Evolutionary conservation across 37 sponge, comb jelly and placozoan species (phyloP).

Genomic region (Lycopodina hypogea): DNA sequence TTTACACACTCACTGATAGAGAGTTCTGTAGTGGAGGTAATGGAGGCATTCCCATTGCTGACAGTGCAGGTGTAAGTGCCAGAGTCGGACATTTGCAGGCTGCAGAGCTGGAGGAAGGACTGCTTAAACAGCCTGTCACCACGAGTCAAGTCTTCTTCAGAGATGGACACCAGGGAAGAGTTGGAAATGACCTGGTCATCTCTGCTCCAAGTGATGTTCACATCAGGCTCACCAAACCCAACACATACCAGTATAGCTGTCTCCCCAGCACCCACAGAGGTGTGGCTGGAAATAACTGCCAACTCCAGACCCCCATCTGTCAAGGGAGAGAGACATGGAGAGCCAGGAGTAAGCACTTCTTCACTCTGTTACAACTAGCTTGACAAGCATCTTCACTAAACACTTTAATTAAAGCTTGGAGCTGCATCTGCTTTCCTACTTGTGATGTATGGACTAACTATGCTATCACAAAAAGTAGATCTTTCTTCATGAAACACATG

Average conservation of each 20-base stretch:
- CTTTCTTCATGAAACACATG: too few relatives aligned
- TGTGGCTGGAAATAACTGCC: conserved; percentile 8
- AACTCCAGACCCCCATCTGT: not conserved
- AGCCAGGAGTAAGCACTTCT: too few relatives aligned
- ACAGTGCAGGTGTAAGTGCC: conserved; percentile 37
- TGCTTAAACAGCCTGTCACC: conserved; percentile 10
- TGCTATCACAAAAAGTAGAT: too few relatives aligned
- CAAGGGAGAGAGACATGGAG: too few relatives aligned
- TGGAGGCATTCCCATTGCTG: not conserved
- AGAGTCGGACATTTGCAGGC: conserved; percentile 4
- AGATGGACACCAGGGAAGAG: conserved; percentile 13
- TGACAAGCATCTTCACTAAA: too few relatives aligned
- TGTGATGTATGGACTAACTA: too few relatives aligned
- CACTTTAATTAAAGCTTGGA: too few relatives aligned
- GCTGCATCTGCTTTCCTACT: too few relatives aligned
- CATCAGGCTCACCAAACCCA: conserved; percentile 16
- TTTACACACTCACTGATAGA: not conserved
- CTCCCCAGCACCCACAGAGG: conserved; percentile 8
- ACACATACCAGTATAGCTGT: conserved; percentile 15
- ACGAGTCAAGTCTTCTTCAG: conserved; percentile 1
- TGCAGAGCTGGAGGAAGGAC: conserved; percentile 26
- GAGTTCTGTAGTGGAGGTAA: not conserved
- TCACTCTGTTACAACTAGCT: too few relatives aligned
- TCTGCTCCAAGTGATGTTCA: conserved; percentile 13
- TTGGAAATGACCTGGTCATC: conserved; percentile 15